phyloP scores from a whole-genome alignment of 53 echinoderm and acorn worm species.

The Hippasteria phrygiana region DNA sequence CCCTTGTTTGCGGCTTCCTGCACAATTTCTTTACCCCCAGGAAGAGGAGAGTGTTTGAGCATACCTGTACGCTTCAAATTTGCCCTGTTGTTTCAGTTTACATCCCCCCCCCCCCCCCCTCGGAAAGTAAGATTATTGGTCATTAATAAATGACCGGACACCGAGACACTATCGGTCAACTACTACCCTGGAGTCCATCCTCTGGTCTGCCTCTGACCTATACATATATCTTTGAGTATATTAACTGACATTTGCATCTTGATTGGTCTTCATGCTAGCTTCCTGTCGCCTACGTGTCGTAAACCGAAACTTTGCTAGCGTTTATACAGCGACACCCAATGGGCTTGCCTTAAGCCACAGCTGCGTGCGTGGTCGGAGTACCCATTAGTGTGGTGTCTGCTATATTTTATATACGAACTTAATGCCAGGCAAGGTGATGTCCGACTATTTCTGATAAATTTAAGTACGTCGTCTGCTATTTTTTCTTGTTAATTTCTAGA shows the following conservation, averaged over 20 bases:
- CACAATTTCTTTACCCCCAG: no score
- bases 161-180: conserved; percentile 2
- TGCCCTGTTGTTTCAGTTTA: not conserved
- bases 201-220: not conserved
- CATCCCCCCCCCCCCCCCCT: not conserved
- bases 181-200: not conserved
- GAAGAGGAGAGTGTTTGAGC: no score
- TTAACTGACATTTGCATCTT: conserved; percentile 3
- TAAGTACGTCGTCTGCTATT: no score
- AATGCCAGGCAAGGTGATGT: no score
- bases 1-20: no score
- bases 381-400: no score
- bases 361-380: not conserved
- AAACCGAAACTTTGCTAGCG: conserved; percentile 11
- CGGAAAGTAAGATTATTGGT: not conserved
- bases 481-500: no score
- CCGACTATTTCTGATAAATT: no score
- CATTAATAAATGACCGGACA: conserved; percentile 14
- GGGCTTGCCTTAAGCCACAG: conserved; percentile 10
- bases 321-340: not conserved
- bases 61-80: not conserved
- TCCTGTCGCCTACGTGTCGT: conserved; percentile 34
- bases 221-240: not conserved
- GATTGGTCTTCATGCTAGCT: not conserved
- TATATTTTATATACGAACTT: no score